phyloP scores from a whole-genome alignment of 2,888 invertebrate species.

The Drosophila algonquin region DNA sequence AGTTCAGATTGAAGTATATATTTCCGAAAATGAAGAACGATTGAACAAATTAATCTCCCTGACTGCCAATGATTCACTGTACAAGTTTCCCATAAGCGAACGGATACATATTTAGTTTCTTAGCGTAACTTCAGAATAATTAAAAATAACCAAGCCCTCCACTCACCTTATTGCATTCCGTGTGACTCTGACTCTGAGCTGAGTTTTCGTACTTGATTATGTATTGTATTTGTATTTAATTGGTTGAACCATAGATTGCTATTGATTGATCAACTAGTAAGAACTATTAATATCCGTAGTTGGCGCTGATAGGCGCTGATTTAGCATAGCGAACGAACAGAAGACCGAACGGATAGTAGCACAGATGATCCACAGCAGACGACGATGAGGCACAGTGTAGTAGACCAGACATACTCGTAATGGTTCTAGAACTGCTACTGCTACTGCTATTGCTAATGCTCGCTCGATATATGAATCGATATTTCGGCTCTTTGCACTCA shows the following conservation, averaged over 20 bases:
- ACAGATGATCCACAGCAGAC: conserved; percentile 3
- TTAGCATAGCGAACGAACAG: conserved; percentile 44
- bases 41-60: too few relatives aligned
- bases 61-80: background rate
- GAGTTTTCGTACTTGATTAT: conserved; percentile 20
- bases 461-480: conserved; percentile 16
- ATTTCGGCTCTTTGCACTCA: conserved; percentile 22
- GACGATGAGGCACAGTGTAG: conserved; percentile 4
- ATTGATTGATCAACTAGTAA: conserved; percentile 38
- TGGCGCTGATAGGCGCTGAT: conserved; percentile 19
- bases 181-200: conserved; percentile 38
- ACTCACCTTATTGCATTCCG: conserved; percentile 58
- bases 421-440: background rate
- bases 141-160: background rate
- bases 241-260: conserved; percentile 37
- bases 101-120: background rate
- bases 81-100: background rate
- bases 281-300: conserved; percentile 47
- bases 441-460: conserved; percentile 19
- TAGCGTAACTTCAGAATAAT: too few relatives aligned
- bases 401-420: background rate
- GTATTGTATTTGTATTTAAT: conserved; percentile 37
- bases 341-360: conserved; percentile 10
- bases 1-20: too few relatives aligned
- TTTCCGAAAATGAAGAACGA: too few relatives aligned